Conservation (phyloP, 2,113 vertebrate genomes). For the Syrmaticus mikado region DNA sequence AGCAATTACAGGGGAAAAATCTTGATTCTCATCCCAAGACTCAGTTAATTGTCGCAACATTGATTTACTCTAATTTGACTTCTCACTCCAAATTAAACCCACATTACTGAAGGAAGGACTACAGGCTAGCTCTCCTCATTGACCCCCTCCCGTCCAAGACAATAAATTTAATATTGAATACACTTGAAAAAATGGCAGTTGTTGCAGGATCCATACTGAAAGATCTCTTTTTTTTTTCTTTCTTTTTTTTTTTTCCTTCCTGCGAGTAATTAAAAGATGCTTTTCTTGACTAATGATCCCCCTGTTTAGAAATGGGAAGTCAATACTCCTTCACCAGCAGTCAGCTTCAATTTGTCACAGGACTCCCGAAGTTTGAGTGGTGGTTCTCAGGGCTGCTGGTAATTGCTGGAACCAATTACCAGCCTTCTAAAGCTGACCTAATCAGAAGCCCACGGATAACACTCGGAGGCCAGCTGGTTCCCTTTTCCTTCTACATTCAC, state of each 20-base stretch:
- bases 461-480: slow-evolving; percentile 44
- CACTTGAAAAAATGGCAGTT: slow-evolving; percentile 61
- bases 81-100: slow-evolving; percentile 77
- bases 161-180: slow-evolving; percentile 87
- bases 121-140: not conserved
- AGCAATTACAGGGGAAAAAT: slow-evolving; percentile 74
- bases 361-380: slow-evolving; percentile 73
- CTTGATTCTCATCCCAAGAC: slow-evolving; percentile 72
- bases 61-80: slow-evolving; percentile 82
- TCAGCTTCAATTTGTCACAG: slow-evolving; percentile 91
- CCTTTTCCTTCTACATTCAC: not conserved
- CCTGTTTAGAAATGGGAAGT: slow-evolving; percentile 87
- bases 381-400: slow-evolving; percentile 70
- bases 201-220: slow-evolving; percentile 82
- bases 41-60: slow-evolving; percentile 89
- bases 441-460: slow-evolving; percentile 48
- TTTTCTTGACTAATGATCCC: slow-evolving; percentile 93
- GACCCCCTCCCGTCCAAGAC: slow-evolving; percentile 50
- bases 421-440: slow-evolving; percentile 65
- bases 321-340: slow-evolving; percentile 86
- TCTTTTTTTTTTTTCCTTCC: slow-evolving; percentile 52
- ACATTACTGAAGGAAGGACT: slow-evolving; percentile 56
- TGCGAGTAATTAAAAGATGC: slow-evolving; percentile 95
- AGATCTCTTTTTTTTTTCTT: slow-evolving; percentile 64
- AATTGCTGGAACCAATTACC: slow-evolving; percentile 79